Evolutionary conservation across 2,113 vertebrate genomes (phyloP), one percentile per base, ranked within the genome.

Genomic region (Scomber colias): DNA sequence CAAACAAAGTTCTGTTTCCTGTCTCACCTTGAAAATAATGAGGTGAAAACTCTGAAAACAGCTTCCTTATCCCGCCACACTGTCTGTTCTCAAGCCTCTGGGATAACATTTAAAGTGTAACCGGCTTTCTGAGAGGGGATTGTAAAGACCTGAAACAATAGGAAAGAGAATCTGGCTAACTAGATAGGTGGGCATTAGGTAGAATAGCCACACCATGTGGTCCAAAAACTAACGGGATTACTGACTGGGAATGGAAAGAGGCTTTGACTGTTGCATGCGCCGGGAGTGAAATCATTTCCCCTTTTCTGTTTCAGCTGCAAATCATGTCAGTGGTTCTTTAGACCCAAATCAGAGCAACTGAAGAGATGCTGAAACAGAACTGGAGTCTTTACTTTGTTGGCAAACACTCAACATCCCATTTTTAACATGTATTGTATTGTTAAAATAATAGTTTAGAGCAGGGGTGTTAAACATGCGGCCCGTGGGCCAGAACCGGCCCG

Each of bases 201-300:
- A 78, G 73, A 83, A 55, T 48, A 82, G 62, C 59, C 62, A 71
- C 49, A 68, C 44, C 48, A 11, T 70, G 81, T 48, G 68, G 67
- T 88, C 83, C 87, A 82, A 74, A 60, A 62, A 55, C 89, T 79
- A 87, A 91, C 78, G 0, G 81, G 90, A 92, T 92, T 89, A 82
- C 83, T 61, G 78, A 74, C 17, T 55, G 67, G 71, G 54, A 54
- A 67, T 16, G 44, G 66, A 87, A 83, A 84, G 83, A 89, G 84
- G 86, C 78, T 86, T 89, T 86, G 55, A 63, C 72, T 68, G 27
- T 67, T 71, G 44, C 56, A 63, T 40, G 60, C 73, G 54, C 70
- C 24, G 64, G 48, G 71, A 53, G 57, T 15, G 62, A 63, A 77
- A 64, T 77, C 49, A 76, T 87, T 79, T 44, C 40, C 14, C 75